Base-by-base conservation (phyloP, 2,888 invertebrate genomes). In the Neuroscelio doddi region DNA sequence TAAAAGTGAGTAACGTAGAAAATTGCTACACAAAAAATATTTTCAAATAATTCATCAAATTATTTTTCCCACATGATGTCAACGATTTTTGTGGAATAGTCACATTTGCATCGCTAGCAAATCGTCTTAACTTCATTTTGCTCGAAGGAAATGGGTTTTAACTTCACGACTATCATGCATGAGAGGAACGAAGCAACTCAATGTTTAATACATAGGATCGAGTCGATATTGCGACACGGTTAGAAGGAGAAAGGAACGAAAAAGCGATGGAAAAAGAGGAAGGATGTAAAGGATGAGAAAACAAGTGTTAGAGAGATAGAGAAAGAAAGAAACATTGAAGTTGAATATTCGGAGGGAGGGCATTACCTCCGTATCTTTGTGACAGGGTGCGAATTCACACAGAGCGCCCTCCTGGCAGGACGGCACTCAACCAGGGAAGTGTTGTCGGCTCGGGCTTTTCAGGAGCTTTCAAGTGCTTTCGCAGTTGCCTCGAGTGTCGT, bases 391-490 rank as follows among this genome's bases (percentile, higher is more conserved):
- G 79, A 81, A 79, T 78, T 78, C 78, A 78, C 80, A 79, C 81
- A 75, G 77, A 83, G 55, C 65, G 64, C 68, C 75, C 77, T 74
- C 73, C 77, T 74, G 70, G 77, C 70, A 79, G 81, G 79, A 80
- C 81, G 79, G 82, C 80, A 82, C 83, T 82, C 83, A 82, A 80
- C 77, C 79, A 77, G 78, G 79, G 76, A 78, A 80, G 79, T 78
- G 78, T 79, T 83, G 82, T 83, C 82, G 81, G 82, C 81, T 80
- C 79, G 81, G 76, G 83, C 83, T 83, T 84, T 84, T 84, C 83
- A 83, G 81, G 82, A 83, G 83, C 83, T 83, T 83, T 83, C 83
- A 83, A 84, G 83, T 83, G 82, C 83, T 82, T 84, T 83, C 79
- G 78, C 83, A 83, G 83, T 83, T 84, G 82, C 83, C 82, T 83